Percentiles rank a stretch among this genome's conserved stretches.
phyloP scores from a whole-genome alignment of 2,113 vertebrate genomes.

The Equus quagga region DNA sequence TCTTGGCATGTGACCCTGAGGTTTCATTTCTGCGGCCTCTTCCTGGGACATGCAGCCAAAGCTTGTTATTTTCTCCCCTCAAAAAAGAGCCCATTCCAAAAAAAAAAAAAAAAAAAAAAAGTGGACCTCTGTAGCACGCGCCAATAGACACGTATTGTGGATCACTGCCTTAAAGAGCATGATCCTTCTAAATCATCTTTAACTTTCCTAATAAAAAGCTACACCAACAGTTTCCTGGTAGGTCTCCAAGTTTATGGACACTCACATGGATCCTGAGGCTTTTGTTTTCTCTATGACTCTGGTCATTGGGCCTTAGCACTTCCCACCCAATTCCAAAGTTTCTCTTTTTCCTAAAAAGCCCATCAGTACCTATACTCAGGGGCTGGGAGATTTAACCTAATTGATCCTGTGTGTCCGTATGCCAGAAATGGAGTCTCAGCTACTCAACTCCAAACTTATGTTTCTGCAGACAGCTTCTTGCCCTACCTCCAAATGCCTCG shows the following conservation, averaged over 20 bases:
- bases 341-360: background rate
- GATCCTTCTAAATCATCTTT: background rate
- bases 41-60: background rate
- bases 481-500: background rate
- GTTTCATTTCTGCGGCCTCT: background rate
- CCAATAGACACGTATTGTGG: fast-evolving
- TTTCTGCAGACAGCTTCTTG: background rate
- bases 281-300: background rate
- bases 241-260: background rate
- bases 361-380: background rate
- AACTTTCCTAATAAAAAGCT: background rate
- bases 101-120: background rate
- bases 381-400: background rate
- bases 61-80: background rate
- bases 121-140: fast-evolving
- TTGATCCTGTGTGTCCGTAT: background rate
- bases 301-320: background rate
- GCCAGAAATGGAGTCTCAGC: background rate
- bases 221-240: background rate
- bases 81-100: background rate
- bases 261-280: no score
- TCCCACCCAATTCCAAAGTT: background rate
- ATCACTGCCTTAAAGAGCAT: background rate
- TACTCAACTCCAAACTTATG: background rate
- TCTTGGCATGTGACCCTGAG: background rate